Evolutionary conservation across 2,113 vertebrate species (phyloP).

Genomic region (Corythoichthys intestinalis): DNA sequence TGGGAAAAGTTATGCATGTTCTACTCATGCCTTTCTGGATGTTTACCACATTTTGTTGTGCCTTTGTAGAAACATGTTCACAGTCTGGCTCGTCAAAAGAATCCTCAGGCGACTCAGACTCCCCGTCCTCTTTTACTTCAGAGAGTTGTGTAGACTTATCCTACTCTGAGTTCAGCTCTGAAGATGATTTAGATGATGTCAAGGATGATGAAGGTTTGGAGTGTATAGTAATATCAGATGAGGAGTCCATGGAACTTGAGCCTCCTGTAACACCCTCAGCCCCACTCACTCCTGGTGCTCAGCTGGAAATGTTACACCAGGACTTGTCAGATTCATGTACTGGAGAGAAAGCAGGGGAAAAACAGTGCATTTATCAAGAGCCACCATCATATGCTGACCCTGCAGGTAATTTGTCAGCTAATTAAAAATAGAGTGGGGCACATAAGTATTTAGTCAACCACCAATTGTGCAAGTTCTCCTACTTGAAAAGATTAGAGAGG

Average conservation of each 20-base stretch:
- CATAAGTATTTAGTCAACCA: too few species aligned
- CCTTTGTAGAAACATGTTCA: slow-evolving; percentile 26
- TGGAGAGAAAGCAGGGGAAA: slow-evolving; percentile 7
- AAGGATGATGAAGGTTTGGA: slow-evolving; percentile 14
- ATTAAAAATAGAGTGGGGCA: not conserved
- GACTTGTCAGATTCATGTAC: slow-evolving; percentile 39
- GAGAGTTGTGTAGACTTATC: slow-evolving; percentile 68
- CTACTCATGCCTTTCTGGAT: not conserved
- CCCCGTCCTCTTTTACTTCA: slow-evolving; percentile 62
- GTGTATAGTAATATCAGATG: slow-evolving; percentile 62
- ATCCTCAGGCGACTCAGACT: slow-evolving; percentile 35
- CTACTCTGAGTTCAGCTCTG: slow-evolving; percentile 36
- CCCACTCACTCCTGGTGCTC: slow-evolving; percentile 56
- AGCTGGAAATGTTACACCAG: slow-evolving; percentile 49
- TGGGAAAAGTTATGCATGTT: not conserved
- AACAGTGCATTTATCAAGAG: slow-evolving; percentile 12
- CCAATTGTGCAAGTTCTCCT: too few species aligned
- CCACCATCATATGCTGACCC: slow-evolving; percentile 42
- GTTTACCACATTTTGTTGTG: not conserved
- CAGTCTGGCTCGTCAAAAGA: too few species aligned
- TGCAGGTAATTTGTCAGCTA: slow-evolving; percentile 45
- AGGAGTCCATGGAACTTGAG: slow-evolving; percentile 58
- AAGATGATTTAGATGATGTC: slow-evolving; percentile 48
- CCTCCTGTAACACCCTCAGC: slow-evolving; percentile 51
- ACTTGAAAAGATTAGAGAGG: too few species aligned